Base-by-base conservation (phyloP, 2,113 vertebrate genomes). In the Seriola dumerili region DNA sequence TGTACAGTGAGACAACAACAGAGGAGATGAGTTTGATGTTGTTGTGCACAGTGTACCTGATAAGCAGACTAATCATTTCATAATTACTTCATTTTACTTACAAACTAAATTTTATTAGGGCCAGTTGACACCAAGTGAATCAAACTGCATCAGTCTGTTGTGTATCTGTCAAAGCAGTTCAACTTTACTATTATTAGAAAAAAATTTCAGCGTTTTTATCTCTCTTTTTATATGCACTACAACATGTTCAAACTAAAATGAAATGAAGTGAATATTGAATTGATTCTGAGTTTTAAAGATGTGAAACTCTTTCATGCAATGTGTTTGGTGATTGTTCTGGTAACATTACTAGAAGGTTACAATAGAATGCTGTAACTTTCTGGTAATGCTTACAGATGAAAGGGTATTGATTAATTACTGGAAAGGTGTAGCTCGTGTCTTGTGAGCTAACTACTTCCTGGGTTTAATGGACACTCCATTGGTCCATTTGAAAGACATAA, bases 401-500 rank as follows among this genome's bases (percentile, higher is more conserved):
- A 54, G 4, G 57, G 72, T 68, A 3, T 46, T 66, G 11, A 72
- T 77, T 21, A 72, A 73, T 82, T 36, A 52, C 40, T n/a, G 11
- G 19, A 57, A 59, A 54, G 40, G 8, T n/a, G 4, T 23, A 65
- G 9, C 61, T 68, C 36, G 11, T 84, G 57, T 46, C 76, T 54
- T 25, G 70, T 59, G 80, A 34, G 63, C 36, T 11, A 16, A 29
- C 64, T 17, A 7, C 75, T 85, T 85, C 85, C 76, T 70, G 67
- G 32, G 8, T 81, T 64, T 85, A 90, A 90, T 90, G 86, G 63
- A 72, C 69, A 32, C 13, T 63, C 81, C 89, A 90, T 83, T 88
- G 83, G 77, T 74, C 34, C 25, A 29, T 67, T 84, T 36, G 7
- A 57, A 72, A 72, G 72, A 23, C 61, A 3, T 59, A 40, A 83